Percentiles rank a stretch among this genome's conserved stretches.
phyloP scores from a whole-genome alignment of 2,797 vertebrate genomes.

The Acrocephalus scirpaceus region DNA sequence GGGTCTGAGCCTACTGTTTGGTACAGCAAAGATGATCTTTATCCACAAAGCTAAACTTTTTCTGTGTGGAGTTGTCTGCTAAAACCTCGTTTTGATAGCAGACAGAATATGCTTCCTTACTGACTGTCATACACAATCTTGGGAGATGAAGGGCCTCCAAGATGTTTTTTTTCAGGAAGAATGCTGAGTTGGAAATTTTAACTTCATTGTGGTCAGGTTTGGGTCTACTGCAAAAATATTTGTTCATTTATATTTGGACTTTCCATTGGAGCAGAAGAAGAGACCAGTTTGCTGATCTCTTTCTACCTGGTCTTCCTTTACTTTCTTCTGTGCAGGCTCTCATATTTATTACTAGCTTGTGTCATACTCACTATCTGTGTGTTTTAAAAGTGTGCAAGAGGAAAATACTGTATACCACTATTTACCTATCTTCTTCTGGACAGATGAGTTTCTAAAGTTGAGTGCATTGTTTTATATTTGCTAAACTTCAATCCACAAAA shows the following conservation, averaged over 20 bases:
- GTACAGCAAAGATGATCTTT: constrained; percentile 12
- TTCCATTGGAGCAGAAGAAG: background rate
- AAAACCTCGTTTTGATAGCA: background rate
- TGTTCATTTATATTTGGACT: background rate
- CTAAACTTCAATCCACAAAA: background rate
- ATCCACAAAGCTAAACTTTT: background rate
- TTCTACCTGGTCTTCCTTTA: background rate
- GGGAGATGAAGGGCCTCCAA: background rate
- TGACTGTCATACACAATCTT: background rate
- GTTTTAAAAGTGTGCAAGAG: background rate
- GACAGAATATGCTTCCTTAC: background rate
- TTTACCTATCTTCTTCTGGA: background rate
- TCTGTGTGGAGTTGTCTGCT: background rate
- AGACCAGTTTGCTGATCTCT: background rate
- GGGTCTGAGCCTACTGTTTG: background rate
- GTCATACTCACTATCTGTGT: background rate
- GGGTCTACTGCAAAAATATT: background rate
- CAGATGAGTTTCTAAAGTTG: background rate
- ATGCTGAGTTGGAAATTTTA: background rate
- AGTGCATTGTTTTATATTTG: background rate
- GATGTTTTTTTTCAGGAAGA: background rate
- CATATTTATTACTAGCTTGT: background rate
- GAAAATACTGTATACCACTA: background rate
- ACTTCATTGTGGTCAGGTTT: background rate
- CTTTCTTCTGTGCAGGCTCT: background rate